Conservation (phyloP, 2,888 invertebrate species). For the Aromia moschata region DNA sequence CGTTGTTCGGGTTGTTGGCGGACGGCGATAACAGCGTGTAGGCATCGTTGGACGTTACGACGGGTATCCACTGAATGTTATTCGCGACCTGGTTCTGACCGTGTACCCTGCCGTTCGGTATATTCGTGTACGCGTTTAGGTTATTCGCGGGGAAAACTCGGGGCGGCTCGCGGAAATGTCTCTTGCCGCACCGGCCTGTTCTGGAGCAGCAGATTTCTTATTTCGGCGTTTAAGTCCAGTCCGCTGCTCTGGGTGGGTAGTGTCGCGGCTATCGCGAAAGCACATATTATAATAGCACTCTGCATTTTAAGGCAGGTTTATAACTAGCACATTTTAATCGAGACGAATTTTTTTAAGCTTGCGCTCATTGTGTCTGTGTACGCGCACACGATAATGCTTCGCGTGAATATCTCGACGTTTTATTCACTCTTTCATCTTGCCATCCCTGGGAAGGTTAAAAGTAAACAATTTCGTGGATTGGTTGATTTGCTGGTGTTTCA, state of each 20-base stretch:
- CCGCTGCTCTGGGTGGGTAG: constrained; percentile 34
- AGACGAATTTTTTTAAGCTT: constrained; percentile 2
- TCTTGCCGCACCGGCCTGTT: constrained; percentile 26
- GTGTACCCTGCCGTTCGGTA: background rate
- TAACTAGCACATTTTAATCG: constrained; percentile 4
- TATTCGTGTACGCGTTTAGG: background rate
- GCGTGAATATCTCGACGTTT: background rate
- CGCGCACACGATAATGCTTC: background rate
- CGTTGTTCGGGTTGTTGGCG: background rate
- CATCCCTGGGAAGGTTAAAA: background rate
- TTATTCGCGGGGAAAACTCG: background rate
- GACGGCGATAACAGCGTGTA: background rate
- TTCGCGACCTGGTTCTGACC: background rate
- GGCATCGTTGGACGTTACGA: background rate
- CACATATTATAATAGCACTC: constrained; percentile 37
- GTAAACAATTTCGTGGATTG: background rate
- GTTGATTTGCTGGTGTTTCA: constrained; percentile 1
- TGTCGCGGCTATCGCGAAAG: constrained; percentile 39
- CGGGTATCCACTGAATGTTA: background rate
- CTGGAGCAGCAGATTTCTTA: constrained; percentile 11
- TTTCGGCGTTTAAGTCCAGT: background rate
- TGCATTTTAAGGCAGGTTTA: constrained; percentile 45
- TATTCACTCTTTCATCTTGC: constrained; percentile 7
- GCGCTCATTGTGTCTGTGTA: background rate
- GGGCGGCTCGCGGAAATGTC: background rate